phyloP scores from a whole-genome alignment of 2,797 vertebrate genomes.

The Enteromius viviparus region DNA sequence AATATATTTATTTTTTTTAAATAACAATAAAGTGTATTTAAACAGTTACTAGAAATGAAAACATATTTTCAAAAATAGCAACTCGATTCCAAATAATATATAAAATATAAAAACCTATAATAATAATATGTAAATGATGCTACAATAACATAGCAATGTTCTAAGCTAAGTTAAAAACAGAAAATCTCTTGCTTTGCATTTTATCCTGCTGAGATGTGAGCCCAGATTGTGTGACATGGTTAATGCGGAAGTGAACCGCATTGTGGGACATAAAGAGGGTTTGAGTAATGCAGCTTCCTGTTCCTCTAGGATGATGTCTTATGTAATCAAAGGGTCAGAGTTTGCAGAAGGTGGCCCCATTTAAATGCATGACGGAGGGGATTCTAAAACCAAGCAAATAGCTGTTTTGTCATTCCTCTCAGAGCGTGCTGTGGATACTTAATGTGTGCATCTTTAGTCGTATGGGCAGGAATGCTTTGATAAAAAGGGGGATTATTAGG shows the following conservation, averaged over 20 bases:
- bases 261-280: constrained; percentile 68
- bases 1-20: no score
- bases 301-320: constrained; percentile 58
- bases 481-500: neutral
- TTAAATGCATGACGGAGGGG: neutral
- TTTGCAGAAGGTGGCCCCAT: constrained; percentile 53
- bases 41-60: no score
- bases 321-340: constrained; percentile 56
- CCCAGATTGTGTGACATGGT: constrained; percentile 57
- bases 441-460: neutral
- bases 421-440: neutral
- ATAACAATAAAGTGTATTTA: no score
- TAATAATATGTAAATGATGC: neutral
- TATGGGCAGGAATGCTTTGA: neutral
- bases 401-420: constrained; percentile 1
- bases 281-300: constrained; percentile 71
- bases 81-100: neutral
- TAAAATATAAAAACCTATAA: neutral
- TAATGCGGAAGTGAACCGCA: constrained; percentile 69
- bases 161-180: neutral
- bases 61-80: neutral
- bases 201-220: constrained; percentile 31
- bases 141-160: neutral
- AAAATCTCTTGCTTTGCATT: constrained; percentile 38
- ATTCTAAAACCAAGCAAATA: neutral